These are phyloP conservation scores for Pissodes strobi DNA, from an alignment of 1,140 invertebrate genomes.

Conservation along the genomic window DNA sequence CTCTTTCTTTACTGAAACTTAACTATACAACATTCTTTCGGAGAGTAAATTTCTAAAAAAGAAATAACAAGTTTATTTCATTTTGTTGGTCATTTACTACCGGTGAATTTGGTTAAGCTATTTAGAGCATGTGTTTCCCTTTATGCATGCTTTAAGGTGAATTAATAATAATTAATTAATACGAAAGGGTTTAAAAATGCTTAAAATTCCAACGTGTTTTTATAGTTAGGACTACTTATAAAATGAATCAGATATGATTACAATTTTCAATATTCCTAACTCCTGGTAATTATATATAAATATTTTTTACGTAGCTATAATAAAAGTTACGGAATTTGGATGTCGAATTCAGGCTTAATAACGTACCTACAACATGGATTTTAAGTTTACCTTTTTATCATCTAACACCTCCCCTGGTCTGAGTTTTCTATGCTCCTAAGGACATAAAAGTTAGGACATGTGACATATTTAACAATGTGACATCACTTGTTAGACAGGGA, in stretches of 20 bases:
- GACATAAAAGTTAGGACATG: slow-evolving; percentile 45
- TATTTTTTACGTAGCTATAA: too few relatives aligned
- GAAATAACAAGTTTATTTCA: background rate
- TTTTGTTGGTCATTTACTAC: background rate
- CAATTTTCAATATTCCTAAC: too few relatives aligned
- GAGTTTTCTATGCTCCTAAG: slow-evolving; percentile 71
- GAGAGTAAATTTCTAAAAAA: too few relatives aligned
- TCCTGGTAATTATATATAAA: too few relatives aligned
- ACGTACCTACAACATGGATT: slow-evolving; percentile 15
- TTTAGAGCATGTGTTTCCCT: slow-evolving; percentile 6
- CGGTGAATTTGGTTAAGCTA: background rate
- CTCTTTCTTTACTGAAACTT: too few relatives aligned
- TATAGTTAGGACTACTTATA: too few relatives aligned
- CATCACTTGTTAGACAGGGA: slow-evolving; percentile 9
- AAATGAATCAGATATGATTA: too few relatives aligned
- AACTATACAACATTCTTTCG: too few relatives aligned
- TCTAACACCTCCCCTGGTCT: slow-evolving; percentile 89
- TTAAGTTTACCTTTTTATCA: slow-evolving; percentile 86
- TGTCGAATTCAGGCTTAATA: slow-evolving; percentile 14
- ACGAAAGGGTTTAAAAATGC: background rate
- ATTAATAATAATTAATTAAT: slow-evolving; percentile 8
- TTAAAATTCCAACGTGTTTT: too few relatives aligned
- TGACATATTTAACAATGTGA: slow-evolving; percentile 18
- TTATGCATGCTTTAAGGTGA: slow-evolving; percentile 10
- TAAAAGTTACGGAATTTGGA: slow-evolving; percentile 26